A percentile compares a stretch with the other conserved stretches of the same genome.
Conservation (phyloP, 2,888 invertebrate species). For the Hyles lineata region DNA sequence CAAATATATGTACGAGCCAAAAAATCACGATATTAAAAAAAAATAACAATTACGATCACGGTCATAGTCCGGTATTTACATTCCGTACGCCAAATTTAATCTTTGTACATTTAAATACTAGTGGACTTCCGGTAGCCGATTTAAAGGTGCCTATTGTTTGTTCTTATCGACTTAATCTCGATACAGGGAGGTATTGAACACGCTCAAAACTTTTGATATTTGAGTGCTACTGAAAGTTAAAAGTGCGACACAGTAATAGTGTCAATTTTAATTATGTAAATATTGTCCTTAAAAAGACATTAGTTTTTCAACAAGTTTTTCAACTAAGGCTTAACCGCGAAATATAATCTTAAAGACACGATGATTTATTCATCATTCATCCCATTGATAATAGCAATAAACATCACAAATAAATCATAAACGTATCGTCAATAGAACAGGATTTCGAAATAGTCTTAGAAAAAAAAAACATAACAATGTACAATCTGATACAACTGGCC, state of each 20-base stretch:
- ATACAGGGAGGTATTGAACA: constrained; percentile 9
- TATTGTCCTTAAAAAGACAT: not conserved
- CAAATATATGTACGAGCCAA: not conserved
- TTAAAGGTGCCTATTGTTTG: constrained; percentile 30
- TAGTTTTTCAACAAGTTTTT: too few species aligned
- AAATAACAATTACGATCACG: not conserved
- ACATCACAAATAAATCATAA: constrained; percentile 47
- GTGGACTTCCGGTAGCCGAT: constrained; percentile 30
- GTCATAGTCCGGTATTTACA: not conserved
- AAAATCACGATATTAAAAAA: not conserved
- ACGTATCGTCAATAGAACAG: constrained; percentile 44
- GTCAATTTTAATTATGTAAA: not conserved
- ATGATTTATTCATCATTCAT: constrained; percentile 29
- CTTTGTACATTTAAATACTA: constrained; percentile 29
- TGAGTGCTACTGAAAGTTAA: not conserved
- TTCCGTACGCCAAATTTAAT: constrained; percentile 24
- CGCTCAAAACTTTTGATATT: not conserved
- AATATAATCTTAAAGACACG: constrained; percentile 10
- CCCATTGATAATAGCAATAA: constrained; percentile 41
- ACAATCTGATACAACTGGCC: constrained; percentile 59
- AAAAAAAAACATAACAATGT: constrained; percentile 49
- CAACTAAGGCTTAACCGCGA: not conserved
- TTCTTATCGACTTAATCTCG: constrained; percentile 13
- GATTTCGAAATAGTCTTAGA: constrained; percentile 46
- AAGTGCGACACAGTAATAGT: not conserved